Conservation (phyloP, 2,888 invertebrate genomes). For the Apantesis nais region DNA sequence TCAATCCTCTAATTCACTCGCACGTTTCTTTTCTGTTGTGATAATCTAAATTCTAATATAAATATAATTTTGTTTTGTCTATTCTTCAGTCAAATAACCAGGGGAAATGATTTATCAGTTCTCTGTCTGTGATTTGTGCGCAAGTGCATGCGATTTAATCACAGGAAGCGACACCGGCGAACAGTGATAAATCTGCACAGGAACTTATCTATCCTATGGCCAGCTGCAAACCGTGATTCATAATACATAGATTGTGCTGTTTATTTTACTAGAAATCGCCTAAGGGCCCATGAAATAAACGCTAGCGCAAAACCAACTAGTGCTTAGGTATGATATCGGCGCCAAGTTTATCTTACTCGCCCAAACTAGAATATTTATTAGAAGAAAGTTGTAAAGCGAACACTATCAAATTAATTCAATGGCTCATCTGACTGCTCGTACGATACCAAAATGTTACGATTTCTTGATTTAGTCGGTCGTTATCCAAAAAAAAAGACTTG, state of each 20-base stretch:
- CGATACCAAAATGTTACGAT: constrained; percentile 11
- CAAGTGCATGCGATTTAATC: constrained; percentile 72
- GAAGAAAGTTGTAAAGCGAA: constrained; percentile 28
- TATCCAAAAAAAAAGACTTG: constrained; percentile 24
- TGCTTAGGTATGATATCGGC: constrained; percentile 43
- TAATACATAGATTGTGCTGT: constrained; percentile 64
- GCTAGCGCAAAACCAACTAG: constrained; percentile 19
- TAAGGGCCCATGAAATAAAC: constrained; percentile 36
- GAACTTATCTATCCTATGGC: constrained; percentile 80
- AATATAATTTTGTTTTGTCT: constrained; percentile 39
- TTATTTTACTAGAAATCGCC: constrained; percentile 64
- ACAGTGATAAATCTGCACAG: constrained; percentile 64
- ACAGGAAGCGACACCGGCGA: constrained; percentile 75
- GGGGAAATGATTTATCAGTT: constrained; percentile 81
- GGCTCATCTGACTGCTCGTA: constrained; percentile 22
- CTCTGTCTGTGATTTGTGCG: constrained; percentile 75
- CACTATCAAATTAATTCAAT: constrained; percentile 40
- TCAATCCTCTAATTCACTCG: neutral
- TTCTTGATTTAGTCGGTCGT: constrained; percentile 25
- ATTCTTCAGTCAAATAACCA: constrained; percentile 41
- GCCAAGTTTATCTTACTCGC: constrained; percentile 23
- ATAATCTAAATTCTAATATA: constrained; percentile 32
- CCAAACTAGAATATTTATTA: constrained; percentile 37
- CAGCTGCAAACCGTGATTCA: constrained; percentile 74
- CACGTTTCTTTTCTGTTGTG: neutral